Conservation (phyloP, 2,113 vertebrate species). For the Mustelus asterias region DNA sequence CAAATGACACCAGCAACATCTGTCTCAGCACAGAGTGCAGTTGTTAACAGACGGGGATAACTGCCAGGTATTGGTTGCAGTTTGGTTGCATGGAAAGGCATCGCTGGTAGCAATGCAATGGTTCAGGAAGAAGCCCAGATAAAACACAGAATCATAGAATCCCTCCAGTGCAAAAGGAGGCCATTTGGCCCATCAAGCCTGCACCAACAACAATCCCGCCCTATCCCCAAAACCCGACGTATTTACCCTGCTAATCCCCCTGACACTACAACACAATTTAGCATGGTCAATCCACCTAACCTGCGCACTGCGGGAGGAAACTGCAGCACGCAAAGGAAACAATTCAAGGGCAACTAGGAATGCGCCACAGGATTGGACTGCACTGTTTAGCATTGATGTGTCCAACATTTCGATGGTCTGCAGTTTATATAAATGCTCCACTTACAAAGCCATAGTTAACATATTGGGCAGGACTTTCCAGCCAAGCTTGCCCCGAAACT, state of each 20-base stretch:
- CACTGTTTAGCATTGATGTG: background rate
- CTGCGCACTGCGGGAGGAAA: too few species aligned
- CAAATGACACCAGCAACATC: background rate
- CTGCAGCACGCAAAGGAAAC: too few species aligned
- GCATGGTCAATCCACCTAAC: too few species aligned
- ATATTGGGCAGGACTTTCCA: too few species aligned
- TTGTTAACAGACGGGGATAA: background rate
- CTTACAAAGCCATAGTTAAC: background rate
- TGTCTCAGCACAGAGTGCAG: background rate
- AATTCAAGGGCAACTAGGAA: background rate
- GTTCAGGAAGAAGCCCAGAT: background rate
- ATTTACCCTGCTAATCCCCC: too few species aligned
- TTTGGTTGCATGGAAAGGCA: background rate
- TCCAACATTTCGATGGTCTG: background rate
- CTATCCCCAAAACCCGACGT: too few species aligned
- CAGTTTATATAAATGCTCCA: background rate
- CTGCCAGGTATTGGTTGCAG: background rate
- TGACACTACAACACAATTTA: too few species aligned
- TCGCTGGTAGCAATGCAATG: background rate
- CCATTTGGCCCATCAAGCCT: too few species aligned
- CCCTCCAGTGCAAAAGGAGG: too few species aligned
- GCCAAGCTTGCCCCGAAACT: too few species aligned
- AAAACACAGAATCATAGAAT: background rate
- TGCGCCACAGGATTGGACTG: background rate
- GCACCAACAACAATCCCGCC: too few species aligned